Percentiles rank a stretch among this genome's conserved stretches.
These are phyloP conservation scores for Procavia capensis DNA, from an alignment of 2,113 vertebrate species.

Conservation along the genomic window DNA sequence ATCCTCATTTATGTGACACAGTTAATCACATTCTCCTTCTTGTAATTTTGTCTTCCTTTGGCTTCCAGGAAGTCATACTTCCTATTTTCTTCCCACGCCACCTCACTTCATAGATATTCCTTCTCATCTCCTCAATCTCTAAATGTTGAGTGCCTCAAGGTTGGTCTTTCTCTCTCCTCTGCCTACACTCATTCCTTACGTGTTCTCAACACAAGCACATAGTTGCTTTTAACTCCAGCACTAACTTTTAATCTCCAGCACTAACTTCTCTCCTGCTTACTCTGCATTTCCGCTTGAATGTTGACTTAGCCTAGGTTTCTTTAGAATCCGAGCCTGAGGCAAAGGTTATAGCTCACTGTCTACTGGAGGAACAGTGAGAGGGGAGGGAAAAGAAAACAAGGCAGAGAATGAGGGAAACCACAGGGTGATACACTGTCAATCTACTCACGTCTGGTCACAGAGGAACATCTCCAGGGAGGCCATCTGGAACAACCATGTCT, in stretches of 20 bases:
- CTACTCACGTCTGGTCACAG: not conserved
- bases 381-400: not conserved
- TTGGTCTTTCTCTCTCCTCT: not conserved
- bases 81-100: not conserved
- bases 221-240: not conserved
- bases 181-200: not conserved
- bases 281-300: not conserved
- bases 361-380: not conserved
- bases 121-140: not conserved
- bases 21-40: not conserved
- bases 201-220: not conserved
- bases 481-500: fast-evolving
- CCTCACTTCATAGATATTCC: not conserved
- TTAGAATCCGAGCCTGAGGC: slow-evolving; percentile 23
- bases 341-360: not conserved
- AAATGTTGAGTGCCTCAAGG: no score
- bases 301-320: slow-evolving; percentile 13
- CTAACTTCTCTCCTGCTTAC: not conserved
- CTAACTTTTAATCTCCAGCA: not conserved
- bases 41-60: not conserved
- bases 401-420: not conserved
- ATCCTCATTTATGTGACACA: not conserved
- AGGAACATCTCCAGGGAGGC: not conserved
- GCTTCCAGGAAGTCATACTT: not conserved
- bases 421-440: not conserved